A percentile compares a stretch with the other conserved stretches of the same genome.
Evolutionary conservation across 2,888 invertebrate species (phyloP).

Genomic region (Iselma pallidipennis): DNA sequence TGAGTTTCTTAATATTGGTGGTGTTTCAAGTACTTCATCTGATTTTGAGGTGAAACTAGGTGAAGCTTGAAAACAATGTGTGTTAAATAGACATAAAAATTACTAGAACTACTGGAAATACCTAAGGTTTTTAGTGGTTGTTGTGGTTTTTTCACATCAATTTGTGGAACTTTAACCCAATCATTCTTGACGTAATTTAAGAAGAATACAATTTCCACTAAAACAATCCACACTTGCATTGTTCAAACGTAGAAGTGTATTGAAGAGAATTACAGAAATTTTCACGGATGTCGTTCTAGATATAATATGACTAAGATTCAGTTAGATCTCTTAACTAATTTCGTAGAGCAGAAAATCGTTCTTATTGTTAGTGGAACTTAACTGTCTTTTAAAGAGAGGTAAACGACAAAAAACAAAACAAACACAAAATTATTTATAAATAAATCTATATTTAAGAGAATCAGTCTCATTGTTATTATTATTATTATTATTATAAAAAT

Average conservation of each 20-base stretch:
- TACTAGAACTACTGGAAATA: background rate
- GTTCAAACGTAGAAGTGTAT: background rate
- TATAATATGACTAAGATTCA: background rate
- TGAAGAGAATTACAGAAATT: background rate
- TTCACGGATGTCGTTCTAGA: background rate
- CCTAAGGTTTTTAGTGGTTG: background rate
- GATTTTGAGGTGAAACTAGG: background rate
- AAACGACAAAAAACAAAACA: background rate
- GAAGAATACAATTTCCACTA: background rate
- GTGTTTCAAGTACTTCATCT: background rate
- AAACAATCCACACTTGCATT: background rate
- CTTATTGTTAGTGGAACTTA: background rate
- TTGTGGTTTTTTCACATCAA: background rate
- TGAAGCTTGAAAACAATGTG: background rate
- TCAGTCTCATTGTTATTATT: background rate
- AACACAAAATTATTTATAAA: too few species aligned
- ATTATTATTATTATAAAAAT: background rate
- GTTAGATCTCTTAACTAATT: background rate
- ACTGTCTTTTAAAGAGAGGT: background rate
- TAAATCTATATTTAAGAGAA: too few species aligned
- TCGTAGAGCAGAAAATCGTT: background rate
- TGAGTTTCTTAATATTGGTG: background rate
- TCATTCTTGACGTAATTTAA: background rate
- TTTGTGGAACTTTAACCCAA: background rate
- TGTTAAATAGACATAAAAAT: background rate